Evolutionary conservation across 2,113 vertebrate species (phyloP), one percentile per base, ranked within the genome.

Genomic region (Podarcis raffonei): DNA sequence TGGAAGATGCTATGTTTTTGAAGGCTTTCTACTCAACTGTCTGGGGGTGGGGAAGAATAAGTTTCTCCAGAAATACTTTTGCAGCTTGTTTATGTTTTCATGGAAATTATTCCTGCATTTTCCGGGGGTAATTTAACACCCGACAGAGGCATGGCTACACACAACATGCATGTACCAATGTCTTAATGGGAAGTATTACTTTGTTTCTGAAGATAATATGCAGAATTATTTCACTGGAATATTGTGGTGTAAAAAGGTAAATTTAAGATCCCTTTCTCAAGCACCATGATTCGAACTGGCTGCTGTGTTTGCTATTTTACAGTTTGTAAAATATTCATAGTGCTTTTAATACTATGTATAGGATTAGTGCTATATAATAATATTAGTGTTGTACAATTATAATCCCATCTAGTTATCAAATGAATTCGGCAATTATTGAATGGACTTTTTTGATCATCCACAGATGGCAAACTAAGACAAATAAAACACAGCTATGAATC

Each of bases 391-490:
- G 9, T 30, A 62, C 8, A 59, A 37, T 35, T 65, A 82, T 11
- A 35, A 30, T 80, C 11, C 18, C 6, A 85, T 76, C 16, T 16
- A 30, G 25, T 76, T 77, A 65, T 59, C 83, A 85, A 76, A 3
- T 39, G 89, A 92, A 93, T 85, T 68, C 83, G n/a, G 66, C 15
- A 79, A 53, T 20, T 87, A 79, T 68, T 75, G 75, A 76, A 84
- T 27, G 85, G 32, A 75, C 20, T 5, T 77, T 91, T 80, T 82
- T 79, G 27, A 87, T 89, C 37, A 91, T 6, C 87, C 91, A 69
- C 27, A 91, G 16, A 89, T 62, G 92, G 90, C 48, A 92, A 90
- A 23, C 15, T 81, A n/a, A 90, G 89, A 39, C 11, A 87, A 88
- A 92, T 71, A 22, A 91, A 93, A 81, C 32, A 87, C 4, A 1